Evolutionary conservation across 2,797 vertebrate species (phyloP).

Genomic region (Myotis daubentonii): DNA sequence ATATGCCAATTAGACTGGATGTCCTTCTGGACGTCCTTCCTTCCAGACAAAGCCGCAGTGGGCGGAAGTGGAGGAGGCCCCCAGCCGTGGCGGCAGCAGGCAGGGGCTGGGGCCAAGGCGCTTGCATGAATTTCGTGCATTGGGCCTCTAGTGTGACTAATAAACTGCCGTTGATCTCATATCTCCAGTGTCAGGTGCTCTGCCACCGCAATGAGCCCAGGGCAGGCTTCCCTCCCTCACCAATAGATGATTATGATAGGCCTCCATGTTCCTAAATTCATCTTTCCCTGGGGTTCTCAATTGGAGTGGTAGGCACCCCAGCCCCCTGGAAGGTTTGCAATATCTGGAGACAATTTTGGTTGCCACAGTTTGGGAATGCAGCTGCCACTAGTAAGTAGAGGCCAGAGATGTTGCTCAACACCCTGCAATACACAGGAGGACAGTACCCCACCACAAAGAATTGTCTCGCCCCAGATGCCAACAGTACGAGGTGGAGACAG

Average conservation of each 20-base stretch:
- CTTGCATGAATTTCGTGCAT: too few species aligned
- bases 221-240: neutral
- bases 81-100: too few species aligned
- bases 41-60: too few species aligned
- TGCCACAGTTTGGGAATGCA: neutral
- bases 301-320: neutral
- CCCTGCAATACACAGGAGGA: neutral
- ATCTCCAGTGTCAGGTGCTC: neutral
- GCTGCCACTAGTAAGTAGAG: neutral
- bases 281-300: neutral
- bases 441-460: neutral
- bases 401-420: too few species aligned
- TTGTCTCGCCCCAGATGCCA: neutral
- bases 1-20: too few species aligned
- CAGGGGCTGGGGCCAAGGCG: too few species aligned
- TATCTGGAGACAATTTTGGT: neutral
- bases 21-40: too few species aligned
- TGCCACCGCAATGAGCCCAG: too few species aligned
- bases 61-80: too few species aligned
- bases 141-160: too few species aligned
- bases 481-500: neutral
- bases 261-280: neutral
- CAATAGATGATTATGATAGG: too few species aligned
- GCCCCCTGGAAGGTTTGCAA: too few species aligned
- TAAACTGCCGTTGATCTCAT: neutral